phyloP scores from a whole-genome alignment of 2,888 invertebrate species.

The Drosophila anomalata region DNA sequence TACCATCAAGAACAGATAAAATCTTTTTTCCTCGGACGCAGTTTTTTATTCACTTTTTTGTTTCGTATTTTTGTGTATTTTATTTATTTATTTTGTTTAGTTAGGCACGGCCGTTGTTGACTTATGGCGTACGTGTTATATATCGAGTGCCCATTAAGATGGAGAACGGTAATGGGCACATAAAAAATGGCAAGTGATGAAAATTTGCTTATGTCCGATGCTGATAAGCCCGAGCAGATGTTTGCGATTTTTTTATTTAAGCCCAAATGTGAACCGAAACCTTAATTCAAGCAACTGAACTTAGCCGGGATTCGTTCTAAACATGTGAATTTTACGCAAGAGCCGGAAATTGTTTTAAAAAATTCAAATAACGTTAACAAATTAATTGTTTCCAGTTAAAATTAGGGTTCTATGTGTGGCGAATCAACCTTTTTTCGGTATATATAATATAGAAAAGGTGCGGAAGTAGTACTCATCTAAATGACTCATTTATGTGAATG shows the following conservation, averaged over 20 bases:
- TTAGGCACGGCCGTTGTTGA: constrained; percentile 46
- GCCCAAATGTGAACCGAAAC: background rate
- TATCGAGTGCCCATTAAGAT: constrained; percentile 39
- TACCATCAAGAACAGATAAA: constrained; percentile 35
- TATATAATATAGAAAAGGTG: background rate
- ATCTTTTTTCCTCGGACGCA: constrained; percentile 15
- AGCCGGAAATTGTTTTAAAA: background rate
- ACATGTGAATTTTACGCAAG: constrained; percentile 3
- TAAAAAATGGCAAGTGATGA: constrained; percentile 46
- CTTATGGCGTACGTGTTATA: constrained; percentile 56
- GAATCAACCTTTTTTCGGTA: background rate
- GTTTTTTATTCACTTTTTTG: constrained; percentile 8
- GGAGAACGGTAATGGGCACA: constrained; percentile 32
- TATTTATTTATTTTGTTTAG: constrained; percentile 26
- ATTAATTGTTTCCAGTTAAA: constrained; percentile 20
- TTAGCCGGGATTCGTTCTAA: constrained; percentile 1
- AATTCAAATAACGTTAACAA: constrained; percentile 2
- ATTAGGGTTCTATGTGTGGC: background rate
- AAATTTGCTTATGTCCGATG: constrained; percentile 34
- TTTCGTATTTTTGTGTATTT: constrained; percentile 14
- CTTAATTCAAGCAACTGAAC: background rate
- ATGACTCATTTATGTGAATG: constrained; percentile 3
- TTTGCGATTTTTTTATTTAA: constrained; percentile 25
- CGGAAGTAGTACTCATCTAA: constrained; percentile 18
- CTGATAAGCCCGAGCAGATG: constrained; percentile 54